Conservation (phyloP, 2,888 invertebrate species). For the Lepidonotus clava region DNA sequence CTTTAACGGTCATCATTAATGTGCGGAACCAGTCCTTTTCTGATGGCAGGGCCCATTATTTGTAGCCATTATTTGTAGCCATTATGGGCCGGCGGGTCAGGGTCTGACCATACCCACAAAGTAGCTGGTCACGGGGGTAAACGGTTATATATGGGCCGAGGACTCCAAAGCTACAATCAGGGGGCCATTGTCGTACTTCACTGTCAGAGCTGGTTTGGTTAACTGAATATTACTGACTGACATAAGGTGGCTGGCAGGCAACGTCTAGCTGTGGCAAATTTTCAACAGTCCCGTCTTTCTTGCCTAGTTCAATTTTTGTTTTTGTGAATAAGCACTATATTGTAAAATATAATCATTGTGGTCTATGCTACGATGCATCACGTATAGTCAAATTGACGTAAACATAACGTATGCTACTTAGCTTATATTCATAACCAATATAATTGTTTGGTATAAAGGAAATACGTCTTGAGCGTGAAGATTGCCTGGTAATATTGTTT, state of each 20-base stretch:
- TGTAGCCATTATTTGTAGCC: slow-evolving; percentile 22
- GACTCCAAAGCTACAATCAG: slow-evolving; percentile 1
- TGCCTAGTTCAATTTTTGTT: no score
- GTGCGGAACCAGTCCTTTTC: not conserved
- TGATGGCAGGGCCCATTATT: not conserved
- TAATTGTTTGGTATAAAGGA: no score
- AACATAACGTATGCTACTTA: no score
- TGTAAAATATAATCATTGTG: no score
- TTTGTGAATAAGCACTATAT: no score
- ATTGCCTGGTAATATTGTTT: no score
- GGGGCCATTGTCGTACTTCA: not conserved
- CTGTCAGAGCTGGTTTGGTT: slow-evolving; percentile 5
- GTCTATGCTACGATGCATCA: no score
- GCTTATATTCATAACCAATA: no score
- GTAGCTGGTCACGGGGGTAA: not conserved
- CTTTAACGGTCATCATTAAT: not conserved
- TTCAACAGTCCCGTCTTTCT: no score
- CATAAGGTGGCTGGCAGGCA: not conserved
- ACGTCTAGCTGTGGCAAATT: no score
- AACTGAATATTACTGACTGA: not conserved
- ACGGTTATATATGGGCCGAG: slow-evolving; percentile 20
- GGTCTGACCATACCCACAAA: not conserved
- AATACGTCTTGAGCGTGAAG: no score
- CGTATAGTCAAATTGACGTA: no score
- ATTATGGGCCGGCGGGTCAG: not conserved